phyloP scores from a whole-genome alignment of 2,113 vertebrate genomes.

The Hippocampus mohnikei region DNA sequence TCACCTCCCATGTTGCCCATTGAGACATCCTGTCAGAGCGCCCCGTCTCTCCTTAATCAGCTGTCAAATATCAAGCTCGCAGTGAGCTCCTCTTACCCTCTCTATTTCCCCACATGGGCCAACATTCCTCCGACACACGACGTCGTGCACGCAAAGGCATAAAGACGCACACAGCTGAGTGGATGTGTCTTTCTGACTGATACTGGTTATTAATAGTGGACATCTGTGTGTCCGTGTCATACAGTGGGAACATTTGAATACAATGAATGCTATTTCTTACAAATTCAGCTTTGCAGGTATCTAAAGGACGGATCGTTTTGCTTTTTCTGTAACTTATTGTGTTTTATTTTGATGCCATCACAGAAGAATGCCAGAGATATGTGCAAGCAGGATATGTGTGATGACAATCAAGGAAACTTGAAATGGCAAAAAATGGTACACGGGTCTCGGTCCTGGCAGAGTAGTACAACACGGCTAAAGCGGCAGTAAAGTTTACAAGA shows the following conservation, averaged over 20 bases:
- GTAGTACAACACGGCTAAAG: background rate
- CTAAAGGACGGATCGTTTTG: no score
- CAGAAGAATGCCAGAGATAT: background rate
- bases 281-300: no score
- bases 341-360: background rate
- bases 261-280: no score
- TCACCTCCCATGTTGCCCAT: constrained; percentile 53
- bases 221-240: no score
- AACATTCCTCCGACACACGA: constrained; percentile 1
- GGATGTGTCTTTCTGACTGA: background rate
- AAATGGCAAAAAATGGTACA: background rate
- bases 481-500: background rate
- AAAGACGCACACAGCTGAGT: background rate
- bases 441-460: background rate
- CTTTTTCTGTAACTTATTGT: background rate
- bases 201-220: background rate
- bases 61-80: constrained; percentile 64
- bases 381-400: background rate
- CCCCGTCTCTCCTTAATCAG: constrained; percentile 60
- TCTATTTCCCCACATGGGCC: constrained; percentile 18
- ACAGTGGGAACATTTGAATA: no score
- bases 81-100: constrained; percentile 26
- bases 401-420: no score
- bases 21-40: constrained; percentile 57
- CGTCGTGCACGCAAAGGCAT: background rate